These are phyloP conservation scores for Paraescarpia echinospica DNA, from an alignment of 1,140 invertebrate species.

Conservation along the genomic window DNA sequence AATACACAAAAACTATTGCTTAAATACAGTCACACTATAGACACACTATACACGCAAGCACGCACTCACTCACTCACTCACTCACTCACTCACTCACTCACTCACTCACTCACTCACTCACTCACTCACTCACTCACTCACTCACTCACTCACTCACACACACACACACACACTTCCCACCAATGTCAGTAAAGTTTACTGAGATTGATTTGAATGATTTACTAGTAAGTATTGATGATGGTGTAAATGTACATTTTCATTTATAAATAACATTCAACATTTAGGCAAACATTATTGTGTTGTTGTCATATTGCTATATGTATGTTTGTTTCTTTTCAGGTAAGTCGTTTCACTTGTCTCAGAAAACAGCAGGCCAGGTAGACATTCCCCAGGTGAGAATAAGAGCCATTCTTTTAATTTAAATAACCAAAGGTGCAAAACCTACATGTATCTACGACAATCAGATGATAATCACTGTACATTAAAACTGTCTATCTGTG, in stretches of 20 bases:
- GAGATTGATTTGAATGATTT: not conserved
- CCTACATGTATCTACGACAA: not conserved
- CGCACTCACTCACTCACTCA: too few species aligned
- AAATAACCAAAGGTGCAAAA: not conserved
- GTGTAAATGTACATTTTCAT: not conserved
- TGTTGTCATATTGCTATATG: not conserved
- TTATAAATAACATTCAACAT: not conserved
- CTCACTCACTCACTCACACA: too few species aligned
- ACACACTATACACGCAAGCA: too few species aligned
- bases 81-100: too few species aligned
- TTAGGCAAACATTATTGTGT: not conserved
- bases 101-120: too few species aligned
- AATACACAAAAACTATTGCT: too few species aligned
- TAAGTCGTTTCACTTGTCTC: not conserved
- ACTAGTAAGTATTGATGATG: not conserved
- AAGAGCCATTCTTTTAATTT: not conserved
- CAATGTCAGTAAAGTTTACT: too few species aligned
- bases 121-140: too few species aligned
- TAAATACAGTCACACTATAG: too few species aligned
- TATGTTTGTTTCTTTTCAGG: not conserved
- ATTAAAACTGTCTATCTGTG: not conserved
- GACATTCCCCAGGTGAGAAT: not conserved
- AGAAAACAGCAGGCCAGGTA: not conserved
- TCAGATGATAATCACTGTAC: not conserved
- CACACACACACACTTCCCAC: too few species aligned